Evolutionary conservation across 2,888 invertebrate species (phyloP).

Genomic region (Lumbricus terrestris): DNA sequence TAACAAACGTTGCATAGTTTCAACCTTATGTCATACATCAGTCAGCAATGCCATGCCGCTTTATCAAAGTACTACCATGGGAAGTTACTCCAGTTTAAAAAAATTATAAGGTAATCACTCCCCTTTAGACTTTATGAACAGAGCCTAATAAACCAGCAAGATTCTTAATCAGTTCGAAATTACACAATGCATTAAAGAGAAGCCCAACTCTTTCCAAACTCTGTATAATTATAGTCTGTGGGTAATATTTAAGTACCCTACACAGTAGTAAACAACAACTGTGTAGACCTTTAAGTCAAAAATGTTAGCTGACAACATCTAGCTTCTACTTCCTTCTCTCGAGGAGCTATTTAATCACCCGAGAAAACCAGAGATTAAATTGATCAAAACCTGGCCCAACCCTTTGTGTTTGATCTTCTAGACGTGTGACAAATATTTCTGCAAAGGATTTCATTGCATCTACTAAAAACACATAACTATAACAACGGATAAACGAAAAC

Average conservation of each 20-base stretch:
- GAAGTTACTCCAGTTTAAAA: not conserved
- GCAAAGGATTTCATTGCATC: too few species aligned
- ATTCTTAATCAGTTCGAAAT: not conserved
- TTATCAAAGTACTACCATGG: not conserved
- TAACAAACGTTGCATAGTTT: not conserved
- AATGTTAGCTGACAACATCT: not conserved
- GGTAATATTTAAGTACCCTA: not conserved
- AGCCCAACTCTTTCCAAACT: not conserved
- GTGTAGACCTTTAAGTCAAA: not conserved
- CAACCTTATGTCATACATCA: not conserved
- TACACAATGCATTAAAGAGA: not conserved
- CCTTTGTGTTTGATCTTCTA: too few species aligned
- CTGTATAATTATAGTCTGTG: not conserved
- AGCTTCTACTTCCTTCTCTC: not conserved
- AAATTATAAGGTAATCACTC: not conserved
- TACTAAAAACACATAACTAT: too few species aligned
- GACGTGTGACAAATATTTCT: too few species aligned
- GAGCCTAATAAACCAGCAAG: not conserved
- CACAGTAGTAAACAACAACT: not conserved
- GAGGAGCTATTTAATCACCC: not conserved
- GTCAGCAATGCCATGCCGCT: not conserved
- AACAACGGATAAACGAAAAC: too few species aligned
- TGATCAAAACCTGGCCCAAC: too few species aligned
- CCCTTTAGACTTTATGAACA: not conserved
- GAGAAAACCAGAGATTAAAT: not conserved